Percentiles rank a stretch among this genome's conserved stretches.
Evolutionary conservation across 1,140 invertebrate genomes (phyloP).

Genomic region (Acromyrmex echinatior): DNA sequence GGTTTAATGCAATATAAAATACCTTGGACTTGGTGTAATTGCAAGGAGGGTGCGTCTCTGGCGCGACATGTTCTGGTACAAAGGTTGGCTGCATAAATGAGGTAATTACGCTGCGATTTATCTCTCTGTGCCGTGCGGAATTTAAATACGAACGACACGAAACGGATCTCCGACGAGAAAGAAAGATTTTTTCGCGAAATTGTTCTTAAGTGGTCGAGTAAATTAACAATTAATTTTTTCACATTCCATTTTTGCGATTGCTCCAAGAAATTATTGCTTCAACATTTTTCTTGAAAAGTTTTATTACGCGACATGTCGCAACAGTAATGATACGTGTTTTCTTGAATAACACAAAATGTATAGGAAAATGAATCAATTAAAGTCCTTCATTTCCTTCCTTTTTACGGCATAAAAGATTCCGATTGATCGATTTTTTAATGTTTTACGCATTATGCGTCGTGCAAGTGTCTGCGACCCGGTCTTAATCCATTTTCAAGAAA

Average conservation of each 20-base stretch:
- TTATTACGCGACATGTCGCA: too few relatives aligned
- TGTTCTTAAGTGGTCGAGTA: background rate
- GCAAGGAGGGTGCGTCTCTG: background rate
- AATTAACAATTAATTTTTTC: conserved; percentile 14
- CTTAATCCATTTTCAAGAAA: too few relatives aligned
- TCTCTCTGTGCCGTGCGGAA: conserved; percentile 18
- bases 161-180: background rate
- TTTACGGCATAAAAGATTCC: too few relatives aligned
- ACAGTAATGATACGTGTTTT: too few relatives aligned
- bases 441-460: too few relatives aligned
- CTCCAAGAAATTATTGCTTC: background rate
- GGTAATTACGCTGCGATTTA: conserved; percentile 50
- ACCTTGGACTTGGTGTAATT: conserved; percentile 12
- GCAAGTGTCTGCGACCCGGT: too few relatives aligned
- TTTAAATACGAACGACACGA: conserved; percentile 56
- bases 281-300: background rate
- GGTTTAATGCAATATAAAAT: conserved; percentile 11
- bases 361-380: too few relatives aligned
- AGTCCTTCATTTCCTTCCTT: too few relatives aligned
- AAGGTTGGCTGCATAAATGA: conserved; percentile 22
- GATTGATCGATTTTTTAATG: too few relatives aligned
- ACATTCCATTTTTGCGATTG: background rate
- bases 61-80: conserved; percentile 16
- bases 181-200: conserved; percentile 1
- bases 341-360: too few relatives aligned